These are phyloP conservation scores for Pteronotus mesoamericanus DNA, from an alignment of 2,797 vertebrate genomes.

Conservation along the genomic window DNA sequence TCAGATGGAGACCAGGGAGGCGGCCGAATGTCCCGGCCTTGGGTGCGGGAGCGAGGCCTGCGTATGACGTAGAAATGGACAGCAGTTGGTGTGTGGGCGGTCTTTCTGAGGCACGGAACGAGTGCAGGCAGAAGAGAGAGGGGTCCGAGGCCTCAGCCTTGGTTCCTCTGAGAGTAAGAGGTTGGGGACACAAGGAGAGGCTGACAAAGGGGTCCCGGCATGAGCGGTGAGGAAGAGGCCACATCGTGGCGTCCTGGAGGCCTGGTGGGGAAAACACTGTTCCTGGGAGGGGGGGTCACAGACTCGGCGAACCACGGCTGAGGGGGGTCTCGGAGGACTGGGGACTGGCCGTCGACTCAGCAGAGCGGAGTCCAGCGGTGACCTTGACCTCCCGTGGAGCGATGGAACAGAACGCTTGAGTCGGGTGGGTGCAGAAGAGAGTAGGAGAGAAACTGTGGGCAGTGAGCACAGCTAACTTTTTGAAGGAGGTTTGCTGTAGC, in stretches of 20 bases:
- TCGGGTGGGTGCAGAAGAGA: not conserved
- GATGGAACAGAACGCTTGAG: not conserved
- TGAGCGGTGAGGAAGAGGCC: not conserved
- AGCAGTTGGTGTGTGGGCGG: accelerated
- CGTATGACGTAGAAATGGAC: not conserved
- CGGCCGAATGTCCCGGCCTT: not conserved
- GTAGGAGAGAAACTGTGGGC: not conserved
- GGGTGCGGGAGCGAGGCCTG: not conserved
- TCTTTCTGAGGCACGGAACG: not conserved
- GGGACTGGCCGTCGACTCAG: not conserved
- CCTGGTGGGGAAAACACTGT: not conserved
- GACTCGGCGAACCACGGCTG: not conserved
- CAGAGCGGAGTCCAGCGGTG: accelerated
- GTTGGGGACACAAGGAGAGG: not conserved
- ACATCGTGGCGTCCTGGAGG: not conserved
- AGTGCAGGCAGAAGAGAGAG: not conserved
- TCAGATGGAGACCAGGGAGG: not conserved
- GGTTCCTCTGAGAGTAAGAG: not conserved
- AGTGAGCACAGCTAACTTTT: no score
- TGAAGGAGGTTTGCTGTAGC: not conserved
- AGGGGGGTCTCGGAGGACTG: no score
- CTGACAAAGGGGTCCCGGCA: not conserved
- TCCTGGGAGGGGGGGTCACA: not conserved
- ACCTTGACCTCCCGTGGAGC: not conserved
- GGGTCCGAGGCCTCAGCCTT: not conserved